Base-by-base conservation (phyloP, 1,140 invertebrate genomes). In the Medauroidea extradentata region DNA sequence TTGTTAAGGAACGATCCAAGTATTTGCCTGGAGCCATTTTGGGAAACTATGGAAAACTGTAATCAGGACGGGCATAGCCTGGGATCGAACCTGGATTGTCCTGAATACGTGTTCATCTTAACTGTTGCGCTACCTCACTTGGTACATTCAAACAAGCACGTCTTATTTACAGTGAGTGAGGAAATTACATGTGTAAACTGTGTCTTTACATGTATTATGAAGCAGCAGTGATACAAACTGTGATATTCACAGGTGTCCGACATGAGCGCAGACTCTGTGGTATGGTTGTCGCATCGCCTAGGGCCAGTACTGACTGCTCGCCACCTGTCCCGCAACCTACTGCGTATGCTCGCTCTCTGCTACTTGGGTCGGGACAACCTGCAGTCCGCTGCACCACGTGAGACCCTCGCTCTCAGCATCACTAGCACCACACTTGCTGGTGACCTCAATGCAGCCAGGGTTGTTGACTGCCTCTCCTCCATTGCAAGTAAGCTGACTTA, bases 241-340 rank as follows among this genome's bases (percentile, higher is more conserved):
- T n/a, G n/a, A n/a, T n/a, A n/a, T n/a, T n/a, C n/a, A 61, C 52
- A 87, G 73, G 91, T 96, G 61, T 90, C 89, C 0, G 92, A 96
- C 71, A 91, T 96, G 80, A 92, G 92, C 67, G 84, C 85, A 0
- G 94, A 96, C 69, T 95, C 90, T 69, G 78, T 97, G 0, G 85
- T 93, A 42, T 98, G 94, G 94, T 71, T 98, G 19, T 86, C 93
- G 1, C 91, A 96, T 76, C 83, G 94, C 63, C 75, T 98, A n/a
- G 96, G 96, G 0, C 96, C 96, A 0, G 91, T 98, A 23, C 79
- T 99, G 5, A 95, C 94, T 2, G 91, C 94, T 14, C 85, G 89
- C 63, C 89, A 93, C 78, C 79, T 98, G 21, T 93, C 94, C 0
- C 81, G 91, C 41, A 98, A 98, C 79, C 78, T 99, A 38, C 76